Percentiles rank a stretch among this genome's conserved stretches.
Conservation (phyloP, 1,140 invertebrate species). For the Micrasema longulum region DNA sequence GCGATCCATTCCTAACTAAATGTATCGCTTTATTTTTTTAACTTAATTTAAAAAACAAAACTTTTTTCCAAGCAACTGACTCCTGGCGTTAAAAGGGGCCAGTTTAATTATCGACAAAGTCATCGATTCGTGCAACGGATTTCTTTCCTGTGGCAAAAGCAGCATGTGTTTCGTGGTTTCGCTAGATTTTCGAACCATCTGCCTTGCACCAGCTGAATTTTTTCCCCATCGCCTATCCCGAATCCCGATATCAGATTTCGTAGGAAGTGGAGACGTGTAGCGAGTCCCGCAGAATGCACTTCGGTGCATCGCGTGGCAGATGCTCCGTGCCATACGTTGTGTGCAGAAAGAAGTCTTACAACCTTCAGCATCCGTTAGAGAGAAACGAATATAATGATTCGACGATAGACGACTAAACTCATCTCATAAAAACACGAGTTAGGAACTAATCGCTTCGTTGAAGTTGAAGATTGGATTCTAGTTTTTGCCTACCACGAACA, state of each 20-base stretch:
- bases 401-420: background rate
- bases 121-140: constrained; percentile 9
- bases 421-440: background rate
- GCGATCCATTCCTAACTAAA: no score
- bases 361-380: constrained; percentile 33
- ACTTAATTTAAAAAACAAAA: no score
- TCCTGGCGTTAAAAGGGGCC: background rate
- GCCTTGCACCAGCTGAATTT: constrained; percentile 49
- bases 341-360: constrained; percentile 35
- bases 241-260: constrained; percentile 50
- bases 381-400: no score
- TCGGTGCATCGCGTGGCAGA: constrained; percentile 16
- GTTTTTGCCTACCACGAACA: no score
- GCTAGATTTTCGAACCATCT: constrained; percentile 31
- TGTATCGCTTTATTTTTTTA: no score
- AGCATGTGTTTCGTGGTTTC: constrained; percentile 10
- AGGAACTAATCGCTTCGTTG: constrained; percentile 1
- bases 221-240: constrained; percentile 41
- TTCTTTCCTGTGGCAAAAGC: constrained; percentile 7
- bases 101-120: background rate
- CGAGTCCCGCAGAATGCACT: constrained; percentile 6
- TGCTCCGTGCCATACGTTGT: constrained; percentile 46
- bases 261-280: constrained; percentile 43
- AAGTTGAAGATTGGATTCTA: background rate
- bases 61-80: no score